Evolutionary conservation across 2,113 vertebrate species (phyloP).

Genomic region (Perca fluviatilis): DNA sequence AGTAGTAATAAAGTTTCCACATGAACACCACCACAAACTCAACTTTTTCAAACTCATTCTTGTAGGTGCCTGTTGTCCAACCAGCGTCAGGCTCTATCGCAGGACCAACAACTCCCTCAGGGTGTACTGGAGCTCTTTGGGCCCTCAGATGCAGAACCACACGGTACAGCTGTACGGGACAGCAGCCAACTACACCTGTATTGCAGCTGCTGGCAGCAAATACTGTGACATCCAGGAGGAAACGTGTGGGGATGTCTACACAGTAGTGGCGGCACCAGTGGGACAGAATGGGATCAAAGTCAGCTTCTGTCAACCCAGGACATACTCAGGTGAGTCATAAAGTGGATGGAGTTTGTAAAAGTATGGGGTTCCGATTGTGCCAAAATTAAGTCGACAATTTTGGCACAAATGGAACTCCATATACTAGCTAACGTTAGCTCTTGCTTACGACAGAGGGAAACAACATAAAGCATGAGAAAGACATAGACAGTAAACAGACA

Average conservation of each 20-base stretch:
- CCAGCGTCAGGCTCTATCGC: slow-evolving; percentile 89
- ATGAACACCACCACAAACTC: background rate
- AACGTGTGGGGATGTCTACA: slow-evolving; percentile 91
- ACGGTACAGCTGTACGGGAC: slow-evolving; percentile 86
- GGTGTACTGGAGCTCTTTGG: slow-evolving; percentile 87
- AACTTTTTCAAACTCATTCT: slow-evolving; percentile 1
- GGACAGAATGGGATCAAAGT: slow-evolving; percentile 80
- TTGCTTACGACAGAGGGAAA: too few species aligned
- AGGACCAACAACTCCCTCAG: slow-evolving; percentile 85
- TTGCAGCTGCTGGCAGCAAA: slow-evolving; percentile 72
- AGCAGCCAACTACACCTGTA: slow-evolving; percentile 90
- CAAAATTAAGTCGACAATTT: too few species aligned
- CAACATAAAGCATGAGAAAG: too few species aligned
- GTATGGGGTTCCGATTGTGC: too few species aligned
- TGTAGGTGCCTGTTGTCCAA: slow-evolving; percentile 92
- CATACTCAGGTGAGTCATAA: slow-evolving; percentile 89
- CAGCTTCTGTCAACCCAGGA: slow-evolving; percentile 89
- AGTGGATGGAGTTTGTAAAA: background rate
- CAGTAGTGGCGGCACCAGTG: slow-evolving; percentile 87
- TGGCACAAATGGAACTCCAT: too few species aligned
- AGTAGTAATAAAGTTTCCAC: background rate
- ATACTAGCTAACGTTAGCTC: too few species aligned
- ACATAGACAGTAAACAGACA: too few species aligned
- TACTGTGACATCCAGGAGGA: slow-evolving; percentile 88
- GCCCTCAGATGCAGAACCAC: slow-evolving; percentile 83